phyloP scores from a whole-genome alignment of 2,888 invertebrate genomes.

The Orchesellides sinensis region DNA sequence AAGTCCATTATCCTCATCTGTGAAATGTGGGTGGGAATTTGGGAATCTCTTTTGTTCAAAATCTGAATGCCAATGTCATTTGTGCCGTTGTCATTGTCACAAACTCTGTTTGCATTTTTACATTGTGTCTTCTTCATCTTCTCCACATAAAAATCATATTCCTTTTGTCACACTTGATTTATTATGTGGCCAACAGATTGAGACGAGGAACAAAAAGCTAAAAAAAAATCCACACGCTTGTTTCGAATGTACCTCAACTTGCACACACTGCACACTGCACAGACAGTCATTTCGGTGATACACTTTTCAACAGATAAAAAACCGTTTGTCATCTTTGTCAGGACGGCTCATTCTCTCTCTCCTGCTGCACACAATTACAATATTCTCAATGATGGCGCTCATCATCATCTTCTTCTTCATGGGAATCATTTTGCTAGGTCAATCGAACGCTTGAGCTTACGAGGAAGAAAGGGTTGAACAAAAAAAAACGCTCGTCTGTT shows the following conservation, averaged over 20 bases:
- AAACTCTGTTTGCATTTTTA: not conserved
- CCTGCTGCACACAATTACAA: no score
- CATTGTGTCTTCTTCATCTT: not conserved
- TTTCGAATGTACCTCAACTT: not conserved
- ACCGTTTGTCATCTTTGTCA: not conserved
- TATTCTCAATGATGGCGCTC: no score
- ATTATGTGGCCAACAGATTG: constrained; percentile 40
- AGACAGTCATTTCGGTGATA: not conserved
- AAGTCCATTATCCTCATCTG: not conserved
- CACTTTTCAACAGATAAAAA: not conserved
- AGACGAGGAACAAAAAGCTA: no score
- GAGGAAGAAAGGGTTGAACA: no score
- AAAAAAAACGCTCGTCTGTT: no score
- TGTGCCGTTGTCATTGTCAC: no score
- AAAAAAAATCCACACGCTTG: no score
- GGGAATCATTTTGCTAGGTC: no score
- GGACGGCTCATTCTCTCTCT: not conserved
- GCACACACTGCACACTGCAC: not conserved
- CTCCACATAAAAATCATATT: not conserved
- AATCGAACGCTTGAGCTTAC: no score
- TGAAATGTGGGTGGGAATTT: not conserved
- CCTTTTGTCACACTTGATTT: constrained; percentile 59
- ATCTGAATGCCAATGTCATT: not conserved
- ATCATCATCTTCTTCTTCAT: no score
- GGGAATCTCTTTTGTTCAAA: not conserved